Conservation (phyloP, 2,888 invertebrate genomes). For the Notodonta ziczac region DNA sequence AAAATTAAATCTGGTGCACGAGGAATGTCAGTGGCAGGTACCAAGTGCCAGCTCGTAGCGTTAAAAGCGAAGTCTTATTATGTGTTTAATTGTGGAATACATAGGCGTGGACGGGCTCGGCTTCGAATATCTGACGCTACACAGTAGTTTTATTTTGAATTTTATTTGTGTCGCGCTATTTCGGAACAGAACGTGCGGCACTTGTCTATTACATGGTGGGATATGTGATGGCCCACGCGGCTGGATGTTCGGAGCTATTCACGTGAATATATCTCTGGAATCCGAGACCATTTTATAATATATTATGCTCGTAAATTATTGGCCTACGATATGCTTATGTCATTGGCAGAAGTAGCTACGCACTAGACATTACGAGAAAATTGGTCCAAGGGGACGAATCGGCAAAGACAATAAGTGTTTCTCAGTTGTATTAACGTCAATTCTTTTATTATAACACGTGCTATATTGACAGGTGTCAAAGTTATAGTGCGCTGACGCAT, state of each 20-base stretch:
- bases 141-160: slow-evolving; percentile 81
- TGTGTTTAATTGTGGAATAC: slow-evolving; percentile 61
- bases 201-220: slow-evolving; percentile 75
- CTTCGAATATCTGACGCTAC: slow-evolving; percentile 77
- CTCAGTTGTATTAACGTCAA: slow-evolving; percentile 22
- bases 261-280: slow-evolving; percentile 41
- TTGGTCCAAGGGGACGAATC: slow-evolving; percentile 6
- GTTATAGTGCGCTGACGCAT: slow-evolving; percentile 48
- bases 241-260: slow-evolving; percentile 54
- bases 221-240: slow-evolving; percentile 68
- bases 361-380: slow-evolving; percentile 4
- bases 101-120: slow-evolving; percentile 57
- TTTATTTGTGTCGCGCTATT: slow-evolving; percentile 85
- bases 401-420: slow-evolving; percentile 9
- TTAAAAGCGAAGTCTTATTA: slow-evolving; percentile 46
- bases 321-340: neutral
- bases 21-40: neutral
- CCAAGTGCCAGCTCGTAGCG: slow-evolving; percentile 15
- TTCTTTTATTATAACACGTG: slow-evolving; percentile 48
- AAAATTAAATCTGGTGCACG: neutral
- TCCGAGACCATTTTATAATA: slow-evolving; percentile 11
- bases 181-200: slow-evolving; percentile 77
- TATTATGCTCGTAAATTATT: slow-evolving; percentile 8
- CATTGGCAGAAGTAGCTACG: neutral
- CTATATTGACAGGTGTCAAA: slow-evolving; percentile 56